phyloP scores from a whole-genome alignment of 2,113 vertebrate species.

The Corythornis vintsioides region DNA sequence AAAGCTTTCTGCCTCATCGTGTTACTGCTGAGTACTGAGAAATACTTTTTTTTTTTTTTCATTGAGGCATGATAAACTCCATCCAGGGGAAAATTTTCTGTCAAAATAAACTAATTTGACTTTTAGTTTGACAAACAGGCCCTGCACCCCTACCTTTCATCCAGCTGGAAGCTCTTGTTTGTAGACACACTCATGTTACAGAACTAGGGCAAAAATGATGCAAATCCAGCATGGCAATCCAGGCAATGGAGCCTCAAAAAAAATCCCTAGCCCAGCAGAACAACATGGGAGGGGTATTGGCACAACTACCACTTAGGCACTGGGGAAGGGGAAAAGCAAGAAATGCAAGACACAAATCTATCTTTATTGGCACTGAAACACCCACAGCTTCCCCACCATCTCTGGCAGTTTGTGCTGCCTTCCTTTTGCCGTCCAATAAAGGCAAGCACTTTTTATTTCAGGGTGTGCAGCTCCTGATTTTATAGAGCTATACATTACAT shows the following conservation, averaged over 20 bases:
- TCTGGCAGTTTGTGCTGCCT: not conserved
- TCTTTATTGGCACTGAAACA: not conserved
- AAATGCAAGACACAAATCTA: not conserved
- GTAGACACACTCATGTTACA: not conserved
- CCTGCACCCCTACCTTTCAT: not conserved
- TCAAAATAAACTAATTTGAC: not conserved
- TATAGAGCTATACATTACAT: not conserved
- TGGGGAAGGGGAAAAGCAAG: not conserved
- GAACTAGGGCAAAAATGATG: not conserved
- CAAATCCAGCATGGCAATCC: not conserved
- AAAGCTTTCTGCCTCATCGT: not conserved
- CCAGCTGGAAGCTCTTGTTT: not conserved
- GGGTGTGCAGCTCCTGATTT: not conserved
- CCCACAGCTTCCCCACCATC: not conserved
- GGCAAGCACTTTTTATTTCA: not conserved
- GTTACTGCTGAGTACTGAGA: not conserved
- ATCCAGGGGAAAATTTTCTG: not conserved
- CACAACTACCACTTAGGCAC: not conserved
- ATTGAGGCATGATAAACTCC: not conserved
- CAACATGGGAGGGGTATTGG: accelerated
- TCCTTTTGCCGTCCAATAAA: not conserved
- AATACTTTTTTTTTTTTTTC: not conserved
- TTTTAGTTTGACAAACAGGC: not conserved
- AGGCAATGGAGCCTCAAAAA: not conserved
- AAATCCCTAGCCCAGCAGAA: not conserved